These are phyloP conservation scores for Synchiropus splendidus DNA, from an alignment of 2,113 vertebrate genomes.

Conservation along the genomic window DNA sequence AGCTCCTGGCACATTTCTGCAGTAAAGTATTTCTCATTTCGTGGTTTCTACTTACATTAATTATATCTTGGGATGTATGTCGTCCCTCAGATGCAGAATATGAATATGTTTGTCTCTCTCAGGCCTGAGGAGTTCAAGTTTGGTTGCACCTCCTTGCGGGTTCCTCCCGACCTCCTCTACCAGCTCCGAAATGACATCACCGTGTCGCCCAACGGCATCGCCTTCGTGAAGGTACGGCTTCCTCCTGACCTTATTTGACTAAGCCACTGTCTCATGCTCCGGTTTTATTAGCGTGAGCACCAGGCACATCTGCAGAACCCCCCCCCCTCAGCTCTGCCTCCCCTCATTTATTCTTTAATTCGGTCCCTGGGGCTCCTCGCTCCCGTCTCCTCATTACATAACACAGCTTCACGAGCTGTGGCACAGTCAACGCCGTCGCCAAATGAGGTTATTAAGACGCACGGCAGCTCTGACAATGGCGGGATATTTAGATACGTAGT, in stretches of 20 bases:
- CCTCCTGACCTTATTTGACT: neutral
- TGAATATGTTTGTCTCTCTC: too few relatives aligned
- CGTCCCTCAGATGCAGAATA: too few relatives aligned
- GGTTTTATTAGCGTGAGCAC: neutral
- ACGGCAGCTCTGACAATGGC: too few relatives aligned
- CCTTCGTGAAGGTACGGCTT: constrained; percentile 85
- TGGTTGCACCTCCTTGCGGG: constrained; percentile 85
- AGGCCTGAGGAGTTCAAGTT: constrained; percentile 91
- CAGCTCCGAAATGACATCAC: constrained; percentile 89
- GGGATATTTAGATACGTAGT: too few relatives aligned
- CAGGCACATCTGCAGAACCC: constrained; percentile 1
- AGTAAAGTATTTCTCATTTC: too few relatives aligned
- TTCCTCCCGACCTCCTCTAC: constrained; percentile 87
- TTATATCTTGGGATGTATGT: too few relatives aligned
- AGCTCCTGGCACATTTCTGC: too few relatives aligned
- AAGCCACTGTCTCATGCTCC: too few relatives aligned
- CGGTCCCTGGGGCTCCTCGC: constrained; percentile 1
- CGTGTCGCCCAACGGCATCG: constrained; percentile 87
- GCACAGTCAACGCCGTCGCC: neutral
- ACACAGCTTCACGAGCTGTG: constrained; percentile 4
- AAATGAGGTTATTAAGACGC: too few relatives aligned
- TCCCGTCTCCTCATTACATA: constrained; percentile 7
- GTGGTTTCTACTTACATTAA: too few relatives aligned
- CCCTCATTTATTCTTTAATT: constrained; percentile 7
- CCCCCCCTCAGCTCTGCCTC: constrained; percentile 4